Percentiles rank a stretch among this genome's conserved stretches.
Evolutionary conservation across 1,140 invertebrate genomes (phyloP).

Genomic region (Epicauta chinensis): DNA sequence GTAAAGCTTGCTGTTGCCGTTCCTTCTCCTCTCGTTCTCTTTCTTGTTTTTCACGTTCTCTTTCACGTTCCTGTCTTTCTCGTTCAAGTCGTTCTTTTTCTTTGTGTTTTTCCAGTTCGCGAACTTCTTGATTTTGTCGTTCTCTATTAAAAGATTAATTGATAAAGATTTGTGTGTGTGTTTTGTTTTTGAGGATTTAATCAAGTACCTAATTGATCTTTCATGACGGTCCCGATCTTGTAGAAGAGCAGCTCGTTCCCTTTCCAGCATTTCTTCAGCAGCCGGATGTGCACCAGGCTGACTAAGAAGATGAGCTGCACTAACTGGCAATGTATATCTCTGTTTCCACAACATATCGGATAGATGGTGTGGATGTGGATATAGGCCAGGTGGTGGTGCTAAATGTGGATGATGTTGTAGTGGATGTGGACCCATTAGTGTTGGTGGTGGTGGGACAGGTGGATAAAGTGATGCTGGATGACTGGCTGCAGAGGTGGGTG

Average conservation of each 20-base stretch:
- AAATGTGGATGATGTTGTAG: slow-evolving; percentile 44
- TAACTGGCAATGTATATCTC: slow-evolving; percentile 42
- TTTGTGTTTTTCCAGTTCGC: slow-evolving; percentile 56
- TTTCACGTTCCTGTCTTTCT: slow-evolving; percentile 45
- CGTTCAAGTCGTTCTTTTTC: slow-evolving; percentile 49
- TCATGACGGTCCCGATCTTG: slow-evolving; percentile 40
- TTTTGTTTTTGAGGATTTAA: background rate
- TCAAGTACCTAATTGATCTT: slow-evolving; percentile 29
- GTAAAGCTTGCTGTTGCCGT: slow-evolving; percentile 67
- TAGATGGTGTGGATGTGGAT: slow-evolving; percentile 43
- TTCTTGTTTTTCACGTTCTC: slow-evolving; percentile 49
- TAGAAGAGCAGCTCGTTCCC: slow-evolving; percentile 41
- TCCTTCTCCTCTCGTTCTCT: slow-evolving; percentile 53
- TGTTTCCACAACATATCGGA: slow-evolving; percentile 40
- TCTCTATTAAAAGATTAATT: slow-evolving; percentile 41
- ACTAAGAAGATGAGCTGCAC: slow-evolving; percentile 38
- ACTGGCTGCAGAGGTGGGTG: slow-evolving; percentile 32
- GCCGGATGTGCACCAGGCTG: slow-evolving; percentile 15
- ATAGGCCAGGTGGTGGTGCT: slow-evolving; percentile 45
- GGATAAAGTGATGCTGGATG: slow-evolving; percentile 31
- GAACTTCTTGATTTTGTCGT: slow-evolving; percentile 57
- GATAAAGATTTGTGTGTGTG: no score
- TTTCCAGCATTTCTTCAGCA: slow-evolving; percentile 56
- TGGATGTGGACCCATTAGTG: slow-evolving; percentile 36
- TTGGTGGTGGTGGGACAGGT: slow-evolving; percentile 32